These are phyloP conservation scores for Oligia fasciuncula DNA, from an alignment of 2,888 invertebrate genomes.

Conservation along the genomic window DNA sequence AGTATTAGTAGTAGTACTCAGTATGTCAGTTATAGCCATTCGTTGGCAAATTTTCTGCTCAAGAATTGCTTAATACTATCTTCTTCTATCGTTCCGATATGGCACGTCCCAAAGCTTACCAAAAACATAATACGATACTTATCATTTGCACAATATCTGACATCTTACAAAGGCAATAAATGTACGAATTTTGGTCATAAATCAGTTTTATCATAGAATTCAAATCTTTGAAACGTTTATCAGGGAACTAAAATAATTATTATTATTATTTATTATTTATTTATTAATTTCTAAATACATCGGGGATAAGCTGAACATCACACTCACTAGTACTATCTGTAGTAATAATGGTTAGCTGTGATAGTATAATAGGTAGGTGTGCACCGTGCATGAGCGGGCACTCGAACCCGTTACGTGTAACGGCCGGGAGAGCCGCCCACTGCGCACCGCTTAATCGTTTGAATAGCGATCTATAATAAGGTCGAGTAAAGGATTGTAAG, in stretches of 20 bases:
- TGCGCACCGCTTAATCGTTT: constrained; percentile 24
- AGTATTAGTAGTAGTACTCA: too few species aligned
- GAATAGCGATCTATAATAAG: constrained; percentile 2
- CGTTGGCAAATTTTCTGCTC: neutral
- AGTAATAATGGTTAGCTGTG: constrained; percentile 16
- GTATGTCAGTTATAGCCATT: too few species aligned
- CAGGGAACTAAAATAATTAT: neutral
- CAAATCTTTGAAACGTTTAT: neutral
- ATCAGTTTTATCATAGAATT: neutral
- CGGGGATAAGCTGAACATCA: neutral
- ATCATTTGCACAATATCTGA: neutral
- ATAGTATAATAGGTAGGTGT: constrained; percentile 25
- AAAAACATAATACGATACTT: neutral
- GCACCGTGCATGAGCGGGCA: constrained; percentile 20
- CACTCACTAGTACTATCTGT: neutral
- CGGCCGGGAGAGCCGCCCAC: constrained; percentile 43
- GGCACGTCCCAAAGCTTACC: neutral
- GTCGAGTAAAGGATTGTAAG: constrained; percentile 9
- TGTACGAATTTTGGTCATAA: neutral
- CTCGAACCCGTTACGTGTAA: constrained; percentile 50
- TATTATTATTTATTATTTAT: too few species aligned
- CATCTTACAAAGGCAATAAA: neutral
- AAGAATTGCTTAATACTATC: neutral
- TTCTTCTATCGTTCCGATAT: neutral
- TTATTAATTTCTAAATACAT: neutral